Conservation (phyloP, 2,797 vertebrate species). For the Melanotaenia boesemani region DNA sequence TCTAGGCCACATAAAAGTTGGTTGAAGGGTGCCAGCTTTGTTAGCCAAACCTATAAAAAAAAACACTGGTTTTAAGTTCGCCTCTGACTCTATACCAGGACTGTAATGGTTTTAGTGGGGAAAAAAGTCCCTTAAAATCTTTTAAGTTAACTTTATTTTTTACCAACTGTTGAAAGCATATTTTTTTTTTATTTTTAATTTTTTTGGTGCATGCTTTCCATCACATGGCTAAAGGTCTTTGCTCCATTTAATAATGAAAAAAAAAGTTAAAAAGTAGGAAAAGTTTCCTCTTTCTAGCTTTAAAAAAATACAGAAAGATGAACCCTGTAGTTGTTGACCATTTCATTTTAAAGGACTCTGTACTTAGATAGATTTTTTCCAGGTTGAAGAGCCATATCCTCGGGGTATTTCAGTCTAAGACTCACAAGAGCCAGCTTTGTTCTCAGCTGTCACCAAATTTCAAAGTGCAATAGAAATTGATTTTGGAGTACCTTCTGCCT, state of each 20-base stretch:
- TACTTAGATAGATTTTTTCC: constrained; percentile 1
- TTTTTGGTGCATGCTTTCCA: not conserved
- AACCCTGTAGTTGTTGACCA: not conserved
- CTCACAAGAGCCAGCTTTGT: constrained; percentile 6
- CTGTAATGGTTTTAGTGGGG: no score
- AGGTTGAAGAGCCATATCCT: constrained; percentile 31
- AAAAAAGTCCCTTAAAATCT: no score
- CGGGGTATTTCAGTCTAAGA: constrained; percentile 4
- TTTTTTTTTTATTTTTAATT: not conserved
- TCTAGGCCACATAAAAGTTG: no score
- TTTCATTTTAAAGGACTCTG: constrained; percentile 19
- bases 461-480: constrained; percentile 20
- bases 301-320: not conserved
- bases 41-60: no score
- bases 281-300: not conserved
- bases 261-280: not conserved
- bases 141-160: not conserved
- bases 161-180: not conserved
- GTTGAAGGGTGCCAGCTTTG: no score
- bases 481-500: constrained; percentile 20
- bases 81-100: no score
- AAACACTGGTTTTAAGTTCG: no score
- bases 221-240: not conserved
- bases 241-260: not conserved
- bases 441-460: constrained; percentile 6